These are phyloP conservation scores for Drosophila melanosoma DNA, from an alignment of 2,888 invertebrate genomes.

Conservation along the genomic window DNA sequence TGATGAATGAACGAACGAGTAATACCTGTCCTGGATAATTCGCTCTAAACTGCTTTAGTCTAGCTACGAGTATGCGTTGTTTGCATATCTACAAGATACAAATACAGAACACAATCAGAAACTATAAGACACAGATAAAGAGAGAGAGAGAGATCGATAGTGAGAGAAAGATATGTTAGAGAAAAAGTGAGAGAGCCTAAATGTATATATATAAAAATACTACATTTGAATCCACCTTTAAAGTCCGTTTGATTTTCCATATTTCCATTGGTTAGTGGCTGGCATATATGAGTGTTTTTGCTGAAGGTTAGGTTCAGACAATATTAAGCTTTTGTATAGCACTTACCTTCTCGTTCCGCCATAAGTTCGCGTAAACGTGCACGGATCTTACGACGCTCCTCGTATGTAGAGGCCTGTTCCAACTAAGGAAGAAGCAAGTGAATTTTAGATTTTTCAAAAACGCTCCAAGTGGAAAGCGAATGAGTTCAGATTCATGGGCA, in stretches of 20 bases:
- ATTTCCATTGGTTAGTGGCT: conserved; percentile 36
- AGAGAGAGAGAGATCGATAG: conserved; percentile 2
- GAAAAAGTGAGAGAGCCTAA: conserved; percentile 15
- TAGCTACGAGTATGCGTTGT: conserved; percentile 66
- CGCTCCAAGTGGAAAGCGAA: background rate
- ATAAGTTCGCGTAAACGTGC: conserved; percentile 92
- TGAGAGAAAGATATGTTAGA: conserved; percentile 3
- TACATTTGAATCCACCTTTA: conserved; percentile 4
- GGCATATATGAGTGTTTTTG: conserved; percentile 15
- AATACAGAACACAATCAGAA: conserved; percentile 65
- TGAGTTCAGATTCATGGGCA: background rate
- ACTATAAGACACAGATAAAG: conserved; percentile 28
- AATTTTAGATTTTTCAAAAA: background rate
- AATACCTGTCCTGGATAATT: conserved; percentile 59
- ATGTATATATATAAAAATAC: conserved; percentile 1
- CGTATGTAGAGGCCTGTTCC: conserved; percentile 94
- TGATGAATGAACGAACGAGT: conserved; percentile 6
- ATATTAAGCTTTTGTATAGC: background rate
- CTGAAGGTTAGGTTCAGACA: conserved; percentile 25
- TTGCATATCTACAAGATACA: conserved; percentile 78
- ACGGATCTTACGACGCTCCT: conserved; percentile 92
- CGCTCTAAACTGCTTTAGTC: conserved; percentile 24
- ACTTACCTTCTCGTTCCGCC: conserved; percentile 94
- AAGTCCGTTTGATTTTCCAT: conserved; percentile 11
- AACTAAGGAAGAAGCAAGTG: conserved; percentile 86